Conservation (phyloP, 1,140 invertebrate species). For the Meloidogyne hapla region DNA sequence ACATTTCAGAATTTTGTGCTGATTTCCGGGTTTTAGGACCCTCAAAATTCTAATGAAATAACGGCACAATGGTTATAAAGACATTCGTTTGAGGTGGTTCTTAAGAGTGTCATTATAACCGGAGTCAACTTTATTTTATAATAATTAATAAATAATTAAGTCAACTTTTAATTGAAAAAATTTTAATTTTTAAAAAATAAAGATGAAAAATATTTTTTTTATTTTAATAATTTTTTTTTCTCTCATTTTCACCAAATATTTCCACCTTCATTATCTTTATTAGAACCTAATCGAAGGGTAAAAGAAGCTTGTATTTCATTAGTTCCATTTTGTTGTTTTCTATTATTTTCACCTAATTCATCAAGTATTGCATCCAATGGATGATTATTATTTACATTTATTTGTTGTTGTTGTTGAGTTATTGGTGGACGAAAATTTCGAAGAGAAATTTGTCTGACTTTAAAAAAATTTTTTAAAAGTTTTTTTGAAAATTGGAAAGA, state of each 20-base stretch:
- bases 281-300: constrained; percentile 6
- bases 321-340: constrained; percentile 21
- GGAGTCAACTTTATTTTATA: too few relatives aligned
- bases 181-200: background rate
- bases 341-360: constrained; percentile 30
- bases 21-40: too few relatives aligned
- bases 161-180: background rate
- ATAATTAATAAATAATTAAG: too few relatives aligned
- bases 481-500: too few relatives aligned
- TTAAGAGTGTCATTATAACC: too few relatives aligned
- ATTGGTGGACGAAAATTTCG: constrained; percentile 11
- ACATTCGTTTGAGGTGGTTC: too few relatives aligned
- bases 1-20: too few relatives aligned
- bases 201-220: too few relatives aligned
- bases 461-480: background rate
- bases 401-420: background rate
- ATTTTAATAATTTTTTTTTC: too few relatives aligned
- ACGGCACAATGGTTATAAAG: too few relatives aligned
- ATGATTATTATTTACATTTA: constrained; percentile 9
- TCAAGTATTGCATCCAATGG: constrained; percentile 35
- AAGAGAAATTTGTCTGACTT: constrained; percentile 16
- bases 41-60: too few relatives aligned
- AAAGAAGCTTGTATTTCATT: constrained; percentile 20
- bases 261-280: constrained; percentile 8
- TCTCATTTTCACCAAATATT: background rate